These are phyloP conservation scores for Leptinotarsa rubiginosa DNA, from an alignment of 2,888 invertebrate species.

Conservation along the genomic window DNA sequence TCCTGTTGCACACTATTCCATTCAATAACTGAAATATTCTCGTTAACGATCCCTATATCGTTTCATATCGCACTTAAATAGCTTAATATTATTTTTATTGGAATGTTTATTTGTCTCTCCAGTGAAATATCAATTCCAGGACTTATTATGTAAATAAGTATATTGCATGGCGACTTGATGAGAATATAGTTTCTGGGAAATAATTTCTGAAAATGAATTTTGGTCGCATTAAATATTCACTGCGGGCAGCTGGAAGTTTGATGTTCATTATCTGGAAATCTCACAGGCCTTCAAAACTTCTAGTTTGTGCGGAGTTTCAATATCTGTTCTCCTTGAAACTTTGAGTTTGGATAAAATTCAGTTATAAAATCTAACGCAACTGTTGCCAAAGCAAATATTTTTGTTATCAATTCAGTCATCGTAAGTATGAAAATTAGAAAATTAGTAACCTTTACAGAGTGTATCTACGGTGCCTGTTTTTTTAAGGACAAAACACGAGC, in stretches of 20 bases:
- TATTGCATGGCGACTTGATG: not conserved
- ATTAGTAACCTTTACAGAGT: no score
- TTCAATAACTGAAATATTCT: no score
- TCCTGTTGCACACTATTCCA: no score
- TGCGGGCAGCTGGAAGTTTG: not conserved
- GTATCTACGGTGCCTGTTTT: no score
- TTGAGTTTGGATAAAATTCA: not conserved
- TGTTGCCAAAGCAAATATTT: no score
- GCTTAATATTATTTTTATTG: not conserved
- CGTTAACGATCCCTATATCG: no score
- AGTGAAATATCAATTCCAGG: not conserved
- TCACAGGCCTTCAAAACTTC: not conserved
- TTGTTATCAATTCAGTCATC: no score
- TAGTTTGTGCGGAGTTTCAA: not conserved
- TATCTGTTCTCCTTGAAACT: not conserved
- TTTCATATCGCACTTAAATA: no score
- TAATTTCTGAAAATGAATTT: not conserved
- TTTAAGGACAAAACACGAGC: no score
- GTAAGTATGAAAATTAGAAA: no score
- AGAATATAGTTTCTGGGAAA: not conserved
- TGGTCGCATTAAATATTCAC: conserved; percentile 2
- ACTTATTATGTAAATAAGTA: not conserved
- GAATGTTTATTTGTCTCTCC: not conserved
- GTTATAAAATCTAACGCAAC: not conserved
- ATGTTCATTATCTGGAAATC: not conserved